Evolutionary conservation across 2,888 invertebrate genomes (phyloP), one percentile per base, ranked within the genome.

Genomic region (Pemphredon lugubris): DNA sequence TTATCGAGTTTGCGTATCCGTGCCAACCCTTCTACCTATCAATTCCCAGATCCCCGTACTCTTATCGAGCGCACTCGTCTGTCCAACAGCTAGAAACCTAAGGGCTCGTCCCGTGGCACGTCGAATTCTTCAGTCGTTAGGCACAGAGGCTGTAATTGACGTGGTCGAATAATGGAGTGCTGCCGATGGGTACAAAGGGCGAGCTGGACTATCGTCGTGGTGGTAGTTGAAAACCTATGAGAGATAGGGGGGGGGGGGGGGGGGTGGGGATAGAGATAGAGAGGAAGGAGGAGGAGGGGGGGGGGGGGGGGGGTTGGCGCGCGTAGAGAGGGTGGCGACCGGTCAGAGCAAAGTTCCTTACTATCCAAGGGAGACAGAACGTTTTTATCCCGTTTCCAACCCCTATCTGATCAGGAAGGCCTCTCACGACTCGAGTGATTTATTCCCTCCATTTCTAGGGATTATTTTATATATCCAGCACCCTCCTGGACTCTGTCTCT

Each of bases 401-500:
- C 70, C 68, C 73, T 65, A 78, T 84, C 81, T 76, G 84, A 84
- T 84, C 84, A 78, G 77, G 74, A 73, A 83, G 77, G 76, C 81
- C 72, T 77, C 81, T 82, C 79, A 82, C 83, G 83, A 75, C 66
- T 72, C 75, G 74, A 68, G 67, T 84, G 81, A 83, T 84, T 83
- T 84, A 84, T 84, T 82, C 76, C 77, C 73, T 77, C 79, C 78
- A 83, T 84, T 83, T 77, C 82, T 79, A 63, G 53, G 79, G 81
- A 84, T 84, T 84, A 81, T 84, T 83, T 77, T 83, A 78, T 82
- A 81, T 79, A 72, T 78, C 69, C 72, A 74, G 23, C 47, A 32
- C 48, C 68, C 42, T 23, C 39, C 39, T 57, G 48, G 32, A 26
- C 32, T 51, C 42, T 50, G n/a, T n/a, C n/a, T n/a, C n/a, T n/a